Percentiles rank a stretch among this genome's conserved stretches.
Evolutionary conservation across 1,140 invertebrate genomes (phyloP).

Genomic region (Neodiprion fabricii): DNA sequence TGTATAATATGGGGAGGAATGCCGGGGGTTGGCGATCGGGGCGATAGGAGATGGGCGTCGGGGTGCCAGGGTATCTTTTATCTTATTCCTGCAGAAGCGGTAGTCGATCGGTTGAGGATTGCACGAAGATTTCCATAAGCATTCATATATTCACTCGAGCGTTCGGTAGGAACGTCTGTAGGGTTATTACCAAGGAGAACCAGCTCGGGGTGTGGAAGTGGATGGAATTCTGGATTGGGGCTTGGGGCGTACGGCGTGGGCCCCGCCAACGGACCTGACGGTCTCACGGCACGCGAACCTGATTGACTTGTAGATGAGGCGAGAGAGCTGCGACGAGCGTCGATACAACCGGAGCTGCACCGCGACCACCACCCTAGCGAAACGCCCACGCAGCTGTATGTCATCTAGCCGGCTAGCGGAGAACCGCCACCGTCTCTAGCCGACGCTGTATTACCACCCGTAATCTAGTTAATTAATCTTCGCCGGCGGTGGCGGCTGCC

Average conservation of each 20-base stretch:
- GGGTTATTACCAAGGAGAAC: constrained; percentile 24
- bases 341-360: constrained; percentile 41
- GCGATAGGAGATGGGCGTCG: not conserved
- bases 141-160: constrained; percentile 56
- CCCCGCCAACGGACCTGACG: constrained; percentile 41
- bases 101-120: not conserved
- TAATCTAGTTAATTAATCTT: constrained; percentile 62
- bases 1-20: not conserved
- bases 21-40: not conserved
- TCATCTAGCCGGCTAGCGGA: not conserved
- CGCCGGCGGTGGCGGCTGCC: constrained; percentile 38
- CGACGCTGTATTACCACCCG: constrained; percentile 36
- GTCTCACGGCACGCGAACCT: constrained; percentile 55
- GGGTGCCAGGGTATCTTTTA: not conserved
- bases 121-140: constrained; percentile 55
- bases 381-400: not conserved
- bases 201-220: constrained; percentile 14
- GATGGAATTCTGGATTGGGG: constrained; percentile 32
- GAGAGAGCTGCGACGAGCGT: constrained; percentile 38
- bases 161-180: constrained; percentile 24
- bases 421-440: not conserved
- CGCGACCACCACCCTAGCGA: not conserved
- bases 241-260: constrained; percentile 24
- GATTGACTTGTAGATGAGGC: constrained; percentile 64
- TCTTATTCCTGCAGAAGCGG: not conserved